phyloP scores from a whole-genome alignment of 2,797 vertebrate species.

The Macropodus opercularis region DNA sequence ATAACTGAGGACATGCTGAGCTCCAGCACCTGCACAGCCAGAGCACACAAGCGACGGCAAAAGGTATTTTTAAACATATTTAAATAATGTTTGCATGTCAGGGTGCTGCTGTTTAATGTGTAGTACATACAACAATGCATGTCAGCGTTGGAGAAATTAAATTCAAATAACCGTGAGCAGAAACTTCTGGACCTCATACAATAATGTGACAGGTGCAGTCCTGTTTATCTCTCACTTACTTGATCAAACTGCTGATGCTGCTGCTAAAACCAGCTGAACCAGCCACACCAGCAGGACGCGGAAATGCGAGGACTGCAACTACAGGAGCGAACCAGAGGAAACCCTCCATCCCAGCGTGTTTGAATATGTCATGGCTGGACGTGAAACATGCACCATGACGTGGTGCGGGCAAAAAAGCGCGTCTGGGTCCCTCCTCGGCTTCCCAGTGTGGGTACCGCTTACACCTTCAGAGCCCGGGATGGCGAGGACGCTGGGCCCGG shows the following conservation, averaged over 20 bases:
- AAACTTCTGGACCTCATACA: not conserved
- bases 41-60: not conserved
- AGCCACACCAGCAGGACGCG: constrained; percentile 1
- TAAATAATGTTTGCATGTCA: not conserved
- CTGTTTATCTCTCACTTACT: constrained; percentile 43
- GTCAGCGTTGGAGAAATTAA: too few relatives aligned
- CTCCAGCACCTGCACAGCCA: constrained; percentile 20
- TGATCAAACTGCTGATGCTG: constrained; percentile 31
- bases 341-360: constrained; percentile 20
- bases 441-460: constrained; percentile 12
- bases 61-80: not conserved
- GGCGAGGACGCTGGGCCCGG: not conserved
- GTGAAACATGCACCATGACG: constrained; percentile 38
- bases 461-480: constrained; percentile 29
- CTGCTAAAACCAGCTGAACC: constrained; percentile 25
- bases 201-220: constrained; percentile 1
- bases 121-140: not conserved
- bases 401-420: constrained; percentile 13
- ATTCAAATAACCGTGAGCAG: too few relatives aligned
- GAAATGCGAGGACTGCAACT: constrained; percentile 5
- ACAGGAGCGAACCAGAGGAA: constrained; percentile 7
- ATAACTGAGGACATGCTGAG: constrained; percentile 61
- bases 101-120: not conserved
- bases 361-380: constrained; percentile 42
- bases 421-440: constrained; percentile 2